Conservation (phyloP, 2,797 vertebrate genomes). For the Microctenopoma steveboyesi region DNA sequence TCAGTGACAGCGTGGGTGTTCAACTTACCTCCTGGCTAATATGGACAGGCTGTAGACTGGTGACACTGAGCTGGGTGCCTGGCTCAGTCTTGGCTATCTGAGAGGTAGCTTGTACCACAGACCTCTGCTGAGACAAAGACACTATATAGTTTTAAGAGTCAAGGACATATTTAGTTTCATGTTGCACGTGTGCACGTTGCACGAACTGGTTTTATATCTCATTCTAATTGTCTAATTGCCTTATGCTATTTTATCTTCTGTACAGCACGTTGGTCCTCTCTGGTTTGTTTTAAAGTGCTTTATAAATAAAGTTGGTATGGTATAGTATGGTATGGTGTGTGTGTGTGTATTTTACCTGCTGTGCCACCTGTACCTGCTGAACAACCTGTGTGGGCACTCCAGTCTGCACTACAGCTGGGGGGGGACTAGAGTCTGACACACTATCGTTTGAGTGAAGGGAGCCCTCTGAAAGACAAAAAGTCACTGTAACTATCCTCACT, state of each 20-base stretch:
- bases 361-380: conserved; percentile 89
- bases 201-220: too few relatives aligned
- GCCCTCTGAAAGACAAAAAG: conserved; percentile 82
- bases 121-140: conserved; percentile 82
- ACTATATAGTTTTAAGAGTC: conserved; percentile 8
- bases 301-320: too few relatives aligned
- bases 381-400: conserved; percentile 94
- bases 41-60: conserved; percentile 90
- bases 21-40: conserved; percentile 88
- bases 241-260: too few relatives aligned
- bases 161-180: background rate
- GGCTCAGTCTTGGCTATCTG: conserved; percentile 89
- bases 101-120: conserved; percentile 90
- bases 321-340: background rate
- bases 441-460: conserved; percentile 91
- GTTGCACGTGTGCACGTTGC: background rate
- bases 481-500: background rate
- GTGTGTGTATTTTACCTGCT: conserved; percentile 84
- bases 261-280: too few relatives aligned
- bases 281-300: too few relatives aligned
- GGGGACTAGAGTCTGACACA: conserved; percentile 89
- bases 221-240: too few relatives aligned
- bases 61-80: conserved; percentile 89
- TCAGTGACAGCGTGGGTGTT: conserved; percentile 11
- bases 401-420: conserved; percentile 88